These are phyloP conservation scores for Dynastes grantii DNA, from an alignment of 2,888 invertebrate genomes.

Conservation along the genomic window DNA sequence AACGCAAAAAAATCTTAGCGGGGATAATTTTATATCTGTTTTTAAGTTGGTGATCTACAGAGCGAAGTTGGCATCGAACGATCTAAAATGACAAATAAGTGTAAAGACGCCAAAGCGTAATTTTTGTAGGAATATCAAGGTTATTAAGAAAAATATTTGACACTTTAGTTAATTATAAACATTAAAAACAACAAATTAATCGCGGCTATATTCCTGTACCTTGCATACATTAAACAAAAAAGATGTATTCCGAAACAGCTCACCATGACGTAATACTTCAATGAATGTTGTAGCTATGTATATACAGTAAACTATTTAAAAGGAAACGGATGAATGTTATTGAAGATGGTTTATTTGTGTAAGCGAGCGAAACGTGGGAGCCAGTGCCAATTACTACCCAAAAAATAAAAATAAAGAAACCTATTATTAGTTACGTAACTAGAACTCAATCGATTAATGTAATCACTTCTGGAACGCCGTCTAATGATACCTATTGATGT, in stretches of 20 bases:
- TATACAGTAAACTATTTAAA: constrained; percentile 57
- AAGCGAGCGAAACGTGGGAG: constrained; percentile 61
- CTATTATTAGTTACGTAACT: constrained; percentile 60
- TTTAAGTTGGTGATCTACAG: too few relatives aligned
- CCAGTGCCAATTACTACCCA: constrained; percentile 70
- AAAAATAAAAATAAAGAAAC: constrained; percentile 56
- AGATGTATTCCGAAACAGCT: constrained; percentile 56
- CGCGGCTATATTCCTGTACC: too few relatives aligned
- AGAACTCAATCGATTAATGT: constrained; percentile 61
- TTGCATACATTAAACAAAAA: too few relatives aligned
- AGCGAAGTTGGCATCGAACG: too few relatives aligned
- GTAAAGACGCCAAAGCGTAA: too few relatives aligned
- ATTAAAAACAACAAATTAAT: too few relatives aligned
- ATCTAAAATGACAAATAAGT: too few relatives aligned
- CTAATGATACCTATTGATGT: constrained; percentile 68
- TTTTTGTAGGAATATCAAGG: too few relatives aligned
- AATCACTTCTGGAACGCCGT: constrained; percentile 70
- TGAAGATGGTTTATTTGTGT: constrained; percentile 42
- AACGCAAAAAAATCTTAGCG: too few relatives aligned
- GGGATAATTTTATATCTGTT: too few relatives aligned
- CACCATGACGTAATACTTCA: constrained; percentile 56
- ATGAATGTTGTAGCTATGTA: constrained; percentile 67
- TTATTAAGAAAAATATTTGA: too few relatives aligned
- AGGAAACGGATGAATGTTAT: constrained; percentile 54
- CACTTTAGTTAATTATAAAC: too few relatives aligned